phyloP scores from a whole-genome alignment of 1,140 invertebrate species.

The Diprion similis region DNA sequence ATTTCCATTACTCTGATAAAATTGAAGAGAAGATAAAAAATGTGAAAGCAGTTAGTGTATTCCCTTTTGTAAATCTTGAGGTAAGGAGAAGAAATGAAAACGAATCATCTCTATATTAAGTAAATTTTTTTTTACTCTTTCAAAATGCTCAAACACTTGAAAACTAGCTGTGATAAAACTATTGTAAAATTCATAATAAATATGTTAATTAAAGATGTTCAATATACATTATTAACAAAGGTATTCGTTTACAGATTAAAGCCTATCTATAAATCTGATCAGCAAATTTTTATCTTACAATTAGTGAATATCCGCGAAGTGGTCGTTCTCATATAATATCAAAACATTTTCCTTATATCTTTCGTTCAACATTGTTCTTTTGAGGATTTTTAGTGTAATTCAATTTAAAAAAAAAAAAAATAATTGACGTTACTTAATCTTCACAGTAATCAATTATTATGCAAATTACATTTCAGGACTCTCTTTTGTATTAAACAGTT shows the following conservation, averaged over 20 bases:
- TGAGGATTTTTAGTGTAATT: too few species aligned
- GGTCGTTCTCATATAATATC: too few species aligned
- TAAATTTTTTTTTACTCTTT: too few species aligned
- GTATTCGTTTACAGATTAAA: background rate
- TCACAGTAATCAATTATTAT: conserved; percentile 29
- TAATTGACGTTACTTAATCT: too few species aligned
- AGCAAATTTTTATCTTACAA: background rate
- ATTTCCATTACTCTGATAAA: too few species aligned
- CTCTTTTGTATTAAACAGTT: conserved; percentile 60
- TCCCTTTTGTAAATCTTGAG: background rate
- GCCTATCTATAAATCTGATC: background rate
- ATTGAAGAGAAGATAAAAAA: background rate
- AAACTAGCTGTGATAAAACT: conserved; percentile 3
- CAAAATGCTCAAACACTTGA: background rate
- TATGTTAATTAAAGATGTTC: conserved; percentile 2
- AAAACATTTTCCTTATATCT: too few species aligned
- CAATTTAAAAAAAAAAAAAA: too few species aligned
- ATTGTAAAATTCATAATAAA: conserved; percentile 3
- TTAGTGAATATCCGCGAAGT: background rate
- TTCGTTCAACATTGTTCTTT: too few species aligned
- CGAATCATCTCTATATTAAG: background rate
- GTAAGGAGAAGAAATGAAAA: background rate
- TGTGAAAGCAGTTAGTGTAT: background rate
- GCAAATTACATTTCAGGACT: conserved; percentile 53
- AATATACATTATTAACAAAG: background rate